Conservation (phyloP, 2,797 vertebrate species). For the Siniperca obscura region DNA sequence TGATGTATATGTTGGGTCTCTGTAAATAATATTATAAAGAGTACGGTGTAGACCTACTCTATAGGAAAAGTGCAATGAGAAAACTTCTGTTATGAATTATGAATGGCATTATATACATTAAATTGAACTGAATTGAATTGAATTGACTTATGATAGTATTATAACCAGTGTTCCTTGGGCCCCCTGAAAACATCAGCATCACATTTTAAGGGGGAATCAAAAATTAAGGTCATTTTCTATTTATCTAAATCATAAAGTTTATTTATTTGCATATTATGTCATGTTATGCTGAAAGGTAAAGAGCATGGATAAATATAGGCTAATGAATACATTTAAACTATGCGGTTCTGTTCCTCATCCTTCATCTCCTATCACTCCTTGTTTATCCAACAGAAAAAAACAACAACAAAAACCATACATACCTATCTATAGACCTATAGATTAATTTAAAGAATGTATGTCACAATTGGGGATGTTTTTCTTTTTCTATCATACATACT, state of each 20-base stretch:
- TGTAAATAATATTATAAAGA: too few relatives aligned
- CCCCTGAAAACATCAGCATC: too few relatives aligned
- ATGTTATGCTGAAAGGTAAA: not conserved
- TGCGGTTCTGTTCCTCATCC: not conserved
- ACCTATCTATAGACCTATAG: not conserved
- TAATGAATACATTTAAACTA: not conserved
- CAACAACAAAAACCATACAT: not conserved
- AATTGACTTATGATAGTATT: not conserved
- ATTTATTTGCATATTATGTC: not conserved
- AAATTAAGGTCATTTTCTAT: not conserved
- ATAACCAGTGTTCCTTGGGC: not conserved
- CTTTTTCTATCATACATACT: not conserved
- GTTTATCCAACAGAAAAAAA: not conserved
- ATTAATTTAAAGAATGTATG: conserved; percentile 20
- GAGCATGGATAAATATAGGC: too few relatives aligned
- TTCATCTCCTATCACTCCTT: not conserved
- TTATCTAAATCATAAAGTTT: not conserved
- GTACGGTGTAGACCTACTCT: too few relatives aligned
- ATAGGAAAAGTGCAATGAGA: too few relatives aligned
- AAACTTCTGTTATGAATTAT: too few relatives aligned
- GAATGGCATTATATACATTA: too few relatives aligned
- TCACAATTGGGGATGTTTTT: not conserved
- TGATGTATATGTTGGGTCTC: too few relatives aligned
- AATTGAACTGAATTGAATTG: not conserved
- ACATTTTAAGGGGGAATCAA: too few relatives aligned